phyloP scores from a whole-genome alignment of 2,113 vertebrate species.

The Cervus canadensis region DNA sequence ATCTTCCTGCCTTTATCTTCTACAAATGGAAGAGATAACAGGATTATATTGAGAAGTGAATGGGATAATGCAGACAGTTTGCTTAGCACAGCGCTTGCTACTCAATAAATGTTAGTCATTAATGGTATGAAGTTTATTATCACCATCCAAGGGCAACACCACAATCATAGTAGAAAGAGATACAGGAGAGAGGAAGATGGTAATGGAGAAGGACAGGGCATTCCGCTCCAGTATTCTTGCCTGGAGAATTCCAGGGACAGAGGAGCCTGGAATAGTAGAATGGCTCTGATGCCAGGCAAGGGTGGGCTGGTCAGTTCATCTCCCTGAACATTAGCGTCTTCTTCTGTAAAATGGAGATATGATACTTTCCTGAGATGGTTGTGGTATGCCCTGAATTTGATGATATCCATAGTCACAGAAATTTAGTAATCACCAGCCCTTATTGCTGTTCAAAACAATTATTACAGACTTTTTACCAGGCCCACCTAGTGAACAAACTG shows the following conservation, averaged over 20 bases:
- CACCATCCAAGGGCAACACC: background rate
- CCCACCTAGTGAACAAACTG: background rate
- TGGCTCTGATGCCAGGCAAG: background rate
- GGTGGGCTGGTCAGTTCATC: background rate
- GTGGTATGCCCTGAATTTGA: background rate
- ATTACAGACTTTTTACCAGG: background rate
- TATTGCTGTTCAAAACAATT: background rate
- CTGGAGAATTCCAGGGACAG: background rate
- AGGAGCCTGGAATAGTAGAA: background rate
- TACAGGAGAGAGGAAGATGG: background rate
- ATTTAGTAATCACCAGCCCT: background rate
- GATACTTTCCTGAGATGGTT: background rate
- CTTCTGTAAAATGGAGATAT: background rate
- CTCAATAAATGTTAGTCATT: constrained; percentile 27
- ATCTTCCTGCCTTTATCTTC: constrained; percentile 15
- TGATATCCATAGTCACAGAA: background rate
- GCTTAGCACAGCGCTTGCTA: background rate
- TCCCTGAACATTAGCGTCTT: background rate
- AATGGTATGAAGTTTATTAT: background rate
- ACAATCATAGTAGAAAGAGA: background rate
- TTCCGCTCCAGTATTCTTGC: background rate
- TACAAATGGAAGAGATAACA: constrained; percentile 20
- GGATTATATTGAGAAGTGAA: constrained; percentile 13
- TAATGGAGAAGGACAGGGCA: background rate
- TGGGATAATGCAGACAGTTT: background rate